A percentile compares a stretch with the other conserved stretches of the same genome.
These are phyloP conservation scores for Tenualosa ilisha DNA, from an alignment of 2,797 vertebrate genomes.

Conservation along the genomic window DNA sequence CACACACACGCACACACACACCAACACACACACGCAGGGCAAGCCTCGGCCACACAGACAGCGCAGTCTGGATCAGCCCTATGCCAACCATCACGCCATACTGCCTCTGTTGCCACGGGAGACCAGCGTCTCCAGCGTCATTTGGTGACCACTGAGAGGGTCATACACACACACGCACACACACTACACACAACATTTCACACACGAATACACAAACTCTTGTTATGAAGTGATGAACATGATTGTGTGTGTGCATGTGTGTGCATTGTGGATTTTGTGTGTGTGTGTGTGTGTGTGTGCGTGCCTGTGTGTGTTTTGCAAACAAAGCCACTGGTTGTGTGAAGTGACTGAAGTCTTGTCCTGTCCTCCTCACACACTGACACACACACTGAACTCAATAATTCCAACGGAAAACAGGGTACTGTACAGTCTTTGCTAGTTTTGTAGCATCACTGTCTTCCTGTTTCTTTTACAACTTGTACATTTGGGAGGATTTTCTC, in stretches of 20 bases:
- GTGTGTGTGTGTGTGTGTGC: neutral
- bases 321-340: conserved; percentile 1
- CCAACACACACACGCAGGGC: neutral
- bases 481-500: conserved; percentile 2
- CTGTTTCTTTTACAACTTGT: neutral
- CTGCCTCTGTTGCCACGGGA: conserved; percentile 96
- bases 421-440: conserved; percentile 9
- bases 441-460: conserved; percentile 3
- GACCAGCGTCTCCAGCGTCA: conserved; percentile 91
- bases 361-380: neutral
- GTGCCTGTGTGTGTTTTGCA: neutral
- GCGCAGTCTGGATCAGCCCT: conserved; percentile 94
- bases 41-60: conserved; percentile 82
- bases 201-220: neutral
- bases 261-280: neutral
- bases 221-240: neutral
- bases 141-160: neutral
- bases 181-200: neutral
- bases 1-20: neutral
- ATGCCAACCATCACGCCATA: conserved; percentile 97
- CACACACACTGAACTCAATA: conserved; percentile 1
- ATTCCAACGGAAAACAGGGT: neutral
- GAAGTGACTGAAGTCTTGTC: neutral
- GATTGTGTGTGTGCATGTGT: neutral
- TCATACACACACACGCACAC: neutral